These are phyloP conservation scores for Grammomys surdaster DNA, from an alignment of 2,113 vertebrate genomes.

Conservation along the genomic window DNA sequence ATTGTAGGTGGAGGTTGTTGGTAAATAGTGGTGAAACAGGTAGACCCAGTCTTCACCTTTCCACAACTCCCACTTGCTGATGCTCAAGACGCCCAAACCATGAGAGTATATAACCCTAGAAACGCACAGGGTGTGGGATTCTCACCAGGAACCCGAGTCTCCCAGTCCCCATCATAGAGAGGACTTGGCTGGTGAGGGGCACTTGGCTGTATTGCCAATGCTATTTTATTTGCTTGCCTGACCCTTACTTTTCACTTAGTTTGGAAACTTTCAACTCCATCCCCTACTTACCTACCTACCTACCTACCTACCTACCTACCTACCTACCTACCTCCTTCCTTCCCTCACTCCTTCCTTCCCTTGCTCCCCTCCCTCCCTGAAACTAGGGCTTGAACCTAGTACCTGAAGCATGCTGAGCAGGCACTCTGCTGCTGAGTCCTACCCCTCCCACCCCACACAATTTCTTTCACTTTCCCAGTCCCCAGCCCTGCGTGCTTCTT, in stretches of 20 bases:
- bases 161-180: background rate
- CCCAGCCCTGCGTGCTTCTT: constrained; percentile 44
- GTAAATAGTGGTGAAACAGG: constrained; percentile 72
- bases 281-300: background rate
- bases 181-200: constrained; percentile 42
- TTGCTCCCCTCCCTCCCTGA: background rate
- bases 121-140: background rate
- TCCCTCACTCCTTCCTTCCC: too few relatives aligned
- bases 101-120: background rate
- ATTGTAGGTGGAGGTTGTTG: constrained; percentile 60
- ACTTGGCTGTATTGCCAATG: background rate
- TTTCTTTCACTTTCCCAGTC: constrained; percentile 51
- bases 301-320: background rate
- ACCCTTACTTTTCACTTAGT: background rate
- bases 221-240: background rate
- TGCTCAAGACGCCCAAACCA: background rate
- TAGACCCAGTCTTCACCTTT: constrained; percentile 58
- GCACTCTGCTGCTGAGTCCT: background rate
- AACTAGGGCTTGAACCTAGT: background rate
- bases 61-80: constrained; percentile 38
- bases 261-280: background rate
- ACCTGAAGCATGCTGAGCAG: background rate
- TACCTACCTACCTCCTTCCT: background rate
- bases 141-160: constrained; percentile 21
- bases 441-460: background rate